A percentile compares a stretch with the other conserved stretches of the same genome.
Conservation (phyloP, 2,888 invertebrate genomes). For the Hemistola chrysoprasaria region DNA sequence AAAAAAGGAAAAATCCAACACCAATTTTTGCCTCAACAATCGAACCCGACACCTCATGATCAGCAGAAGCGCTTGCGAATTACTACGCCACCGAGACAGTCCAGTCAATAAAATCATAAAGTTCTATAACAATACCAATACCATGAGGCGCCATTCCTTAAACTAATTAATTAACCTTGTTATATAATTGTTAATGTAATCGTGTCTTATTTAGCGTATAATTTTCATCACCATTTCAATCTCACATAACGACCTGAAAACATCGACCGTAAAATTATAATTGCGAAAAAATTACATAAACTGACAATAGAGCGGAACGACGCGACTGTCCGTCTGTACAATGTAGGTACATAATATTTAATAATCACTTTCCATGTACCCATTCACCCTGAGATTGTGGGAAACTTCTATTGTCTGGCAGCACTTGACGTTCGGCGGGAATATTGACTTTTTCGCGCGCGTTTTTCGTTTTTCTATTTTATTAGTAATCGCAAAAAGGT, state of each 20-base stretch:
- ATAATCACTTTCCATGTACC: constrained; percentile 44
- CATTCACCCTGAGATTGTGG: constrained; percentile 40
- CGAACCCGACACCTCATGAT: too few species aligned
- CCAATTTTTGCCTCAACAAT: too few species aligned
- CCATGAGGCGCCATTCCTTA: too few species aligned
- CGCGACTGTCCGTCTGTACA: constrained; percentile 16
- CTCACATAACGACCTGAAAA: constrained; percentile 18
- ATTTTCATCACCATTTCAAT: constrained; percentile 5
- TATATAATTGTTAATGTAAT: too few species aligned
- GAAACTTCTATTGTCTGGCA: constrained; percentile 41
- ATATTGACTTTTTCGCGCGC: constrained; percentile 20
- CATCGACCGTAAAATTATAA: constrained; percentile 25
- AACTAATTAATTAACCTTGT: too few species aligned
- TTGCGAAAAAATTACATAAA: constrained; percentile 30
- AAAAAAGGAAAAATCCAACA: too few species aligned
- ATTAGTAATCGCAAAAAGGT: constrained; percentile 13
- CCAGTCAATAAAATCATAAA: too few species aligned
- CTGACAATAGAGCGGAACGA: constrained; percentile 28
- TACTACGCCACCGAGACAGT: too few species aligned
- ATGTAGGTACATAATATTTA: too few species aligned
- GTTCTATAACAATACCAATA: too few species aligned
- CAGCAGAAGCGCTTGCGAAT: too few species aligned
- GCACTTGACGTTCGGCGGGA: constrained; percentile 26
- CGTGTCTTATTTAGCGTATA: background rate
- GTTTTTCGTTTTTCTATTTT: constrained; percentile 22